These are phyloP conservation scores for Tholera decimalis DNA, from an alignment of 2,888 invertebrate species.

Conservation along the genomic window DNA sequence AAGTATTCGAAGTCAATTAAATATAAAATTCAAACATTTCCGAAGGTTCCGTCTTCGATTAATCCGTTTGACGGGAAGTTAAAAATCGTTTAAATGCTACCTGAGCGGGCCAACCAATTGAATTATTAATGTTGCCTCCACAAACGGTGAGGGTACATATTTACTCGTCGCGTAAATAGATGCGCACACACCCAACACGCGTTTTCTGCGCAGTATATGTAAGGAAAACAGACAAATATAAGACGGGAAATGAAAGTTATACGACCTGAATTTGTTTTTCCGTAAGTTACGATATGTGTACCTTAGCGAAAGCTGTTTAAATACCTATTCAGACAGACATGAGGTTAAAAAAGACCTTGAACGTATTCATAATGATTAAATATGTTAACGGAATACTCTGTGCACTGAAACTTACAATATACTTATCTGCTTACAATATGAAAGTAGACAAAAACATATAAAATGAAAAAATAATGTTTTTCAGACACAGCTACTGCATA, in stretches of 20 bases:
- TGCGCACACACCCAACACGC: constrained; percentile 91
- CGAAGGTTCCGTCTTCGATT: constrained; percentile 74
- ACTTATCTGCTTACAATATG: neutral
- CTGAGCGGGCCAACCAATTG: constrained; percentile 89
- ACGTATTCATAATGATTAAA: neutral
- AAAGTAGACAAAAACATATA: neutral
- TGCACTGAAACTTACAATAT: constrained; percentile 18
- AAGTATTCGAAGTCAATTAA: constrained; percentile 67
- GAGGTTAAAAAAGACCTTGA: neutral
- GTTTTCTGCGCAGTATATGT: constrained; percentile 82
- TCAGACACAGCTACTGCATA: neutral
- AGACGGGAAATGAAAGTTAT: constrained; percentile 40
- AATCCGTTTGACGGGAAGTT: constrained; percentile 89
- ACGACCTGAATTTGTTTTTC: constrained; percentile 34
- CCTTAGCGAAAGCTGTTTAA: constrained; percentile 23
- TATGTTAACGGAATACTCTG: neutral
- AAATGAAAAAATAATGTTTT: neutral
- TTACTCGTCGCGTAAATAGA: constrained; percentile 91
- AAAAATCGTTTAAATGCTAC: constrained; percentile 91
- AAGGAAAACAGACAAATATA: constrained; percentile 45
- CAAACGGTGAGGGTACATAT: constrained; percentile 90
- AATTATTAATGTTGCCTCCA: constrained; percentile 91
- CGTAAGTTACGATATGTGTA: constrained; percentile 1
- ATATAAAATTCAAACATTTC: constrained; percentile 67
- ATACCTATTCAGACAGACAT: neutral